These are phyloP conservation scores for Peromyscus melanophrys DNA, from an alignment of 2,797 vertebrate species.

Conservation along the genomic window DNA sequence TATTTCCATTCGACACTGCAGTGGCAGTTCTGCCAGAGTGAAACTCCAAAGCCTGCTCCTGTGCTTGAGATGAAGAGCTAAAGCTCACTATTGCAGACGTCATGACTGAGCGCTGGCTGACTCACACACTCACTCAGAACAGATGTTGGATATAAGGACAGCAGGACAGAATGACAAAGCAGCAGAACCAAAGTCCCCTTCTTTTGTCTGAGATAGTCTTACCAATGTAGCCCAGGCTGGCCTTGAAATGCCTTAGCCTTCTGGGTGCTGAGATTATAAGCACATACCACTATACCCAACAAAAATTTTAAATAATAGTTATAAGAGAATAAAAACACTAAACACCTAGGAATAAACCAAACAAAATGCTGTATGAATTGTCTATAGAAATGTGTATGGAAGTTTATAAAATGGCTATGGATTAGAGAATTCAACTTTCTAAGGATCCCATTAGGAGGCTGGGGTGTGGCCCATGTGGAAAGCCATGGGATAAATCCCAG, in stretches of 20 bases:
- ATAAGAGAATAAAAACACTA: background rate
- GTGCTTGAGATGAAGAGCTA: background rate
- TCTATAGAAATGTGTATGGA: background rate
- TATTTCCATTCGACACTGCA: background rate
- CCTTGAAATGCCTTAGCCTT: background rate
- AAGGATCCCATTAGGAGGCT: background rate
- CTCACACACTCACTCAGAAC: background rate
- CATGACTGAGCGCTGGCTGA: background rate
- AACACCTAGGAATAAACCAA: background rate
- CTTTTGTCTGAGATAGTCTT: background rate
- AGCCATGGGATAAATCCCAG: background rate
- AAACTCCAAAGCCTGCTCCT: background rate
- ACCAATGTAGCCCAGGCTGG: background rate
- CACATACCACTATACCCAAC: background rate
- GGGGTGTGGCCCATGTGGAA: background rate
- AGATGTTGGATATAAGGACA: background rate
- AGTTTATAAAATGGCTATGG: background rate
- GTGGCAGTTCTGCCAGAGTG: background rate
- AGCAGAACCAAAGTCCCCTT: background rate
- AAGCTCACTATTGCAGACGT: background rate
- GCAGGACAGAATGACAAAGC: background rate
- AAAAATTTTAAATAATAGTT: slow-evolving; percentile 5
- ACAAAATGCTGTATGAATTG: background rate
- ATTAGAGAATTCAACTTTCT: background rate
- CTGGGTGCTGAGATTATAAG: background rate